These are phyloP conservation scores for Stenopsyche tienmushanensis DNA, from an alignment of 1,140 invertebrate genomes.

Conservation along the genomic window DNA sequence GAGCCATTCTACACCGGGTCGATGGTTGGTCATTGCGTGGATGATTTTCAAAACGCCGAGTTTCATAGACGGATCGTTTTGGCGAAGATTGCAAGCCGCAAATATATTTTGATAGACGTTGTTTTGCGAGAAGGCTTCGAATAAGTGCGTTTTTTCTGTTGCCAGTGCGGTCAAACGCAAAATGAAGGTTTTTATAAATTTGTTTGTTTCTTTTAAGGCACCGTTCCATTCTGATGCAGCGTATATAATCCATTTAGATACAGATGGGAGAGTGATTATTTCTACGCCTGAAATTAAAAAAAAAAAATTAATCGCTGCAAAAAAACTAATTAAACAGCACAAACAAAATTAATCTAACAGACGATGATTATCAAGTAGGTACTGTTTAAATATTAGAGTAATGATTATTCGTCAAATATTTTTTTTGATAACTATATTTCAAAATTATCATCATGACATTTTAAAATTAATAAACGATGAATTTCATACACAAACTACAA, in stretches of 20 bases:
- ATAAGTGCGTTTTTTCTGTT: constrained; percentile 44
- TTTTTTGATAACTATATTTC: too few species aligned
- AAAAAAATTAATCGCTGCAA: too few species aligned
- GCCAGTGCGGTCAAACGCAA: constrained; percentile 47
- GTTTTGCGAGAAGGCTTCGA: constrained; percentile 46
- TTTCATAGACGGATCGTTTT: constrained; percentile 58
- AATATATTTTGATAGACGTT: constrained; percentile 50
- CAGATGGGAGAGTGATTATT: too few species aligned
- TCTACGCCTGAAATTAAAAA: too few species aligned
- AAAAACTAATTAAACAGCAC: too few species aligned
- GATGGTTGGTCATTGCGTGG: constrained; percentile 54
- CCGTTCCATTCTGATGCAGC: constrained; percentile 17
- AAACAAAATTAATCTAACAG: too few species aligned
- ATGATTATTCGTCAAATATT: too few species aligned
- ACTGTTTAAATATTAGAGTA: too few species aligned
- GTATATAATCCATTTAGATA: constrained; percentile 33
- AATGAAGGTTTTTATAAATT: constrained; percentile 45
- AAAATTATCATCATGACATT: too few species aligned
- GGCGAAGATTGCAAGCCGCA: constrained; percentile 44
- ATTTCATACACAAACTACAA: too few species aligned
- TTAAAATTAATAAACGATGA: too few species aligned
- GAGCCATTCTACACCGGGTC: constrained; percentile 59
- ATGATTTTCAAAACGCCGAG: constrained; percentile 62
- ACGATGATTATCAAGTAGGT: too few species aligned
- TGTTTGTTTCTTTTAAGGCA: constrained; percentile 16